Base-by-base conservation (phyloP, 1,140 invertebrate genomes). In the Ips nitidus region DNA sequence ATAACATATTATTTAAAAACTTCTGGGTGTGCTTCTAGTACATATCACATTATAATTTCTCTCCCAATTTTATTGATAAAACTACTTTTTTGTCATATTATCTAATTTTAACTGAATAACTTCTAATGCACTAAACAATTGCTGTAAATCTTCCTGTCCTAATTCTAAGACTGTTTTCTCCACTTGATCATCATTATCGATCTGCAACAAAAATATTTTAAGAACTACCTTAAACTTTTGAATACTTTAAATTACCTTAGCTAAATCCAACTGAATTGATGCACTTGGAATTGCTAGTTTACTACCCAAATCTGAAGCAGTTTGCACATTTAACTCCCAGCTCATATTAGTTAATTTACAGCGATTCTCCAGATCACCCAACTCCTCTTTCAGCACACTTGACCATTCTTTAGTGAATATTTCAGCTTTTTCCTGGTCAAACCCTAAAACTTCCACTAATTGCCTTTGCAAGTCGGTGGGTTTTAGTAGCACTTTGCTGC, bases 371-470 rank as follows among this genome's bases (percentile, higher is more conserved):
- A 80, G 75, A 71, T 77, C 74, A 0, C 72, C 77, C 71, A 77
- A 76, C 45, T 77, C 71, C 42, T 66, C 59, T 43, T 77, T 77
- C 6, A 71, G 72, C 57, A 73, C 45, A 58, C 72, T 60, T 0
- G 72, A 74, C 79, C 79, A 80, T 42, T 75, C 37, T 61, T 76
- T 78, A 4, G 76, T 70, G 68, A 80, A 80, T n/a, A 73, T 74
- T 68, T 79, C 76, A 0, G 79, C 72, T 67, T 79, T 80, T 40
- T 76, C 73, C 6, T 63, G 22, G 39, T 73, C 56, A 8, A 80
- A 71, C 22, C 75, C 66, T 6, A 80, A 60, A 39, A 71, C 22
- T 56, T 76, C 73, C n/a, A 66, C 66, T 4, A 79, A 67, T 55
- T 80, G 71, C 41, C 74, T 75, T 61, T 76, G 73, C 37, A 80